Conservation (phyloP, 2,113 vertebrate species). For the Propithecus coquereli region DNA sequence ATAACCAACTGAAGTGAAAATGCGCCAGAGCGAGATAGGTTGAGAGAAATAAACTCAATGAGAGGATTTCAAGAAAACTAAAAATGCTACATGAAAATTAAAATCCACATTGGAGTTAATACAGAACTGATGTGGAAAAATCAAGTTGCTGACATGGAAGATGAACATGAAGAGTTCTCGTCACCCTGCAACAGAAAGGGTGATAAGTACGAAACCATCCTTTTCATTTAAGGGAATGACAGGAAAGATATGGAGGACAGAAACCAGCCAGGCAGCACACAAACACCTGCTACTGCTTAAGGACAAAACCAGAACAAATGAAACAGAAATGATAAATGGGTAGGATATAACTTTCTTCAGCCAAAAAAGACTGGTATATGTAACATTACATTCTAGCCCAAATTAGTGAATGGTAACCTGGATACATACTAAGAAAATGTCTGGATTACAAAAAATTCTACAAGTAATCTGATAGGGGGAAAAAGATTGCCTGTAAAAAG, state of each 20-base stretch:
- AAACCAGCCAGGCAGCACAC: neutral
- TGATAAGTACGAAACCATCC: neutral
- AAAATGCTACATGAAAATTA: neutral
- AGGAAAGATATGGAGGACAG: neutral
- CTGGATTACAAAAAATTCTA: neutral
- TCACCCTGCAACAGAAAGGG: neutral
- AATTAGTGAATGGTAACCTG: neutral
- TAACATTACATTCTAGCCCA: neutral
- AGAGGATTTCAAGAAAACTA: neutral
- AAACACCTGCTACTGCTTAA: neutral
- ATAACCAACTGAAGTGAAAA: neutral
- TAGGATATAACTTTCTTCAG: neutral
- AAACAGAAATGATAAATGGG: neutral
- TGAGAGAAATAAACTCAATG: neutral
- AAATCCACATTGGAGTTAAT: neutral
- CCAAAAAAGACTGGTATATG: neutral
- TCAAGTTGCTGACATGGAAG: neutral
- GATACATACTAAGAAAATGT: neutral
- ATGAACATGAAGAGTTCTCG: neutral
- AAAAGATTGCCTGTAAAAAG: neutral
- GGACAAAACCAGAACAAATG: neutral
- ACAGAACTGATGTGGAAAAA: neutral
- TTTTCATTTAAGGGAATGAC: neutral
- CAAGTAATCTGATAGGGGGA: neutral
- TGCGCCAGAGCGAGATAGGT: neutral